These are phyloP conservation scores for Ceratoteleas bidentatus DNA, from an alignment of 1,140 invertebrate genomes.

Conservation along the genomic window DNA sequence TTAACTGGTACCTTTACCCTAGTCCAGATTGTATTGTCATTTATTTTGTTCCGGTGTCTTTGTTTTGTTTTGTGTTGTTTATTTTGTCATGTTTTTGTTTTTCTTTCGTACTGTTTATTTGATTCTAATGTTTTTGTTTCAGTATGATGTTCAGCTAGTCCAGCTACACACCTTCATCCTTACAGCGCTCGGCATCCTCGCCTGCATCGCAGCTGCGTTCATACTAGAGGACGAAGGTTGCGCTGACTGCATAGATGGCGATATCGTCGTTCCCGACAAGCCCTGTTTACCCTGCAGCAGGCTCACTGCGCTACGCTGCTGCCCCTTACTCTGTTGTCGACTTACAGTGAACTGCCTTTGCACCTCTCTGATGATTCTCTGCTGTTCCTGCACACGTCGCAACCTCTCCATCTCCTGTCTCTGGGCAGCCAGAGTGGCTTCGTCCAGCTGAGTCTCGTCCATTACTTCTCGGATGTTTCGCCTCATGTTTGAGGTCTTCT, in stretches of 20 bases:
- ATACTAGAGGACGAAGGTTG: conserved; percentile 70
- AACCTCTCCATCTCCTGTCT: conserved; percentile 94
- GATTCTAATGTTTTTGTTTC: too few species aligned
- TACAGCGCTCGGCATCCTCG: conserved; percentile 72
- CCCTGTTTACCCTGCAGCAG: conserved; percentile 83
- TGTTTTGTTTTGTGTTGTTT: too few species aligned
- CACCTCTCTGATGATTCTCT: conserved; percentile 89
- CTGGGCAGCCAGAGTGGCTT: conserved; percentile 91
- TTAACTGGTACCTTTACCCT: too few species aligned
- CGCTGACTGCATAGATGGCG: conserved; percentile 67
- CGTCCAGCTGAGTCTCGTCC: too few species aligned
- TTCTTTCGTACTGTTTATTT: too few species aligned
- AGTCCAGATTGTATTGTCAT: too few species aligned
- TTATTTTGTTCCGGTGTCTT: too few species aligned
- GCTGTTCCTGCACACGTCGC: conserved; percentile 91
- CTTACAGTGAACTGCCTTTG: conserved; percentile 87
- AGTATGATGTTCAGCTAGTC: too few species aligned
- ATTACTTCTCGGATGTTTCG: too few species aligned
- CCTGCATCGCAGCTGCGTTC: conserved; percentile 66
- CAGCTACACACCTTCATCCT: conserved; percentile 67
- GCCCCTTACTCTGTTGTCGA: conserved; percentile 85
- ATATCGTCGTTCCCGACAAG: conserved; percentile 72
- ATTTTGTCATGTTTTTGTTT: too few species aligned
- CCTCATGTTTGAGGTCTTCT: too few species aligned
- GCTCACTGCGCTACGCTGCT: conserved; percentile 86